Evolutionary conservation across 1,140 invertebrate species (phyloP).

Genomic region (Thaumetopoea pityocampa): DNA sequence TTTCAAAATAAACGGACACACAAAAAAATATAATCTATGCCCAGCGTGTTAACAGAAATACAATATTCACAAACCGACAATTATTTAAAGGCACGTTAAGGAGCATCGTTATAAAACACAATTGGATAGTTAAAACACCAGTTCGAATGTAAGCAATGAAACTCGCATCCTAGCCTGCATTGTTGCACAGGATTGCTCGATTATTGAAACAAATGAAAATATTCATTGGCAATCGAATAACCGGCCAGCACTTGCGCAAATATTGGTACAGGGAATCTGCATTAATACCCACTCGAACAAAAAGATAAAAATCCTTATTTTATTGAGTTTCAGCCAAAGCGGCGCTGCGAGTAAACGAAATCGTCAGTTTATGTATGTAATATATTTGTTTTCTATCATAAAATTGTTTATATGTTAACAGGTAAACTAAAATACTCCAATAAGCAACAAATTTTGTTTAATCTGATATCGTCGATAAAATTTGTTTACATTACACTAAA

Average conservation of each 20-base stretch:
- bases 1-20: constrained; percentile 27
- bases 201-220: constrained; percentile 28
- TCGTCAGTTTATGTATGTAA: constrained; percentile 6
- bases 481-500: constrained; percentile 6
- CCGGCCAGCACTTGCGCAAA: constrained; percentile 20
- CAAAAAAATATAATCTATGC: constrained; percentile 26
- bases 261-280: constrained; percentile 28
- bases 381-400: constrained; percentile 24
- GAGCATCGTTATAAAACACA: constrained; percentile 21
- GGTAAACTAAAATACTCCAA: constrained; percentile 8
- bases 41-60: constrained; percentile 24
- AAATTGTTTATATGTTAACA: constrained; percentile 24
- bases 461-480: not conserved
- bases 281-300: constrained; percentile 23
- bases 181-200: constrained; percentile 21
- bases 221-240: constrained; percentile 25
- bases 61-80: constrained; percentile 26
- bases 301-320: constrained; percentile 22
- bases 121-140: constrained; percentile 17
- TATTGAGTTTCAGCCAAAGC: constrained; percentile 19
- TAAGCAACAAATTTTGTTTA: constrained; percentile 15
- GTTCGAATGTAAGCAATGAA: constrained; percentile 14
- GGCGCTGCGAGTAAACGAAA: constrained; percentile 10
- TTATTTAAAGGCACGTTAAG: constrained; percentile 25
- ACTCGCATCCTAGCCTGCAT: constrained; percentile 15